Base-by-base conservation (phyloP, 1,140 invertebrate genomes). In the Mya arenaria region DNA sequence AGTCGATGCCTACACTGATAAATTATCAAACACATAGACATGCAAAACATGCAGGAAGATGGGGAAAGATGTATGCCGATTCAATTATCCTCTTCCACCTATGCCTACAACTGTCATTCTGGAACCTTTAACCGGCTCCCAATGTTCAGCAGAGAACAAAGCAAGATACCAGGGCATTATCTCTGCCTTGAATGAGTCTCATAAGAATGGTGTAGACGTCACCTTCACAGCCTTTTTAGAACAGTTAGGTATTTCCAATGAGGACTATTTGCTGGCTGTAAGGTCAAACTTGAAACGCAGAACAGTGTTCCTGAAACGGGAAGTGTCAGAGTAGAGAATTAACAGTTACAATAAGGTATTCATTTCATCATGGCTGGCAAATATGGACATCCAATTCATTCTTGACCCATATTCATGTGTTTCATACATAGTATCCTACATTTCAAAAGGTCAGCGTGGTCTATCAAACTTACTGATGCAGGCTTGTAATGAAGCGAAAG, bases 371-470 rank as follows among this genome's bases (percentile, higher is more conserved):
- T 85, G 84, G 84, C 37, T 52, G 30, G 83, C 83, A 77, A 85
- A 85, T 41, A 78, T 79, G 68, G 65, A 86, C 56, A 66, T 87
- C 6, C 85, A 88, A 28, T 85, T 60, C 60, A 65, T 86, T 17
- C 37, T 87, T 6, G 86, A 87, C 77, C 62, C 66, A 28, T 88
- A 85, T 69, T 83, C 82, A 28, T 85, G 83, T 85, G 85, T 79
- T 68, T 69, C 78, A 19, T 88, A 82, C 68, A 86, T 86, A 36
- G 82, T 73, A 17, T 82, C 75, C 37, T 84, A 84, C 71, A 87
- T 86, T 56, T 77, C 74, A 56, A 87, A 86, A 63, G 65, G 71
- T 41, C 82, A 87, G 41, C 74, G 85, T 77, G 85, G 84, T 34
- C 85, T 87, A 62, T 78, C 75, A 68, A 62, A 82, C n/a, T 28